phyloP scores from a whole-genome alignment of 2,888 invertebrate species.

The Cheilosia variabilis region DNA sequence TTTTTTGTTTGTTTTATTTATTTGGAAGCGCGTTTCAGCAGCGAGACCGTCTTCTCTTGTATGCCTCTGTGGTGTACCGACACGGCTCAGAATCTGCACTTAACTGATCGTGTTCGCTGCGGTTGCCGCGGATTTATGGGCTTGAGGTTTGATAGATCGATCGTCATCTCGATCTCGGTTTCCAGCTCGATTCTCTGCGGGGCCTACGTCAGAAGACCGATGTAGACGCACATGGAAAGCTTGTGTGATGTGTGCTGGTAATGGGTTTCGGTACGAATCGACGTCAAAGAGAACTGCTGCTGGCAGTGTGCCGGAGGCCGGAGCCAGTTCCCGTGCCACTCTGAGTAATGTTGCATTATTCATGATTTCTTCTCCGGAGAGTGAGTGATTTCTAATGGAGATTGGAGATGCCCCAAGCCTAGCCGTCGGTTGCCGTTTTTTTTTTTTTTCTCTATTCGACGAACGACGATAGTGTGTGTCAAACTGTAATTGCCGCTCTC shows the following conservation, averaged over 20 bases:
- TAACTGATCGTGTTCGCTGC: slow-evolving; percentile 59
- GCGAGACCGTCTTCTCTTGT: slow-evolving; percentile 32
- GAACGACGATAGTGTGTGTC: background rate
- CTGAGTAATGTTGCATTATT: slow-evolving; percentile 37
- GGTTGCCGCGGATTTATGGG: slow-evolving; percentile 58
- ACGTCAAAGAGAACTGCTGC: slow-evolving; percentile 27
- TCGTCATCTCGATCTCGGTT: slow-evolving; percentile 27
- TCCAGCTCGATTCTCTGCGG: background rate
- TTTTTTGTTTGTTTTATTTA: slow-evolving; percentile 21
- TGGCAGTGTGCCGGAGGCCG: background rate
- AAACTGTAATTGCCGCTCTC: background rate
- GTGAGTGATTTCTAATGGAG: background rate
- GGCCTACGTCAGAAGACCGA: slow-evolving; percentile 23
- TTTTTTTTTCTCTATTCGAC: background rate
- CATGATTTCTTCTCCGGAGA: slow-evolving; percentile 16
- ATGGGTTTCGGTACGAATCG: too few relatives aligned
- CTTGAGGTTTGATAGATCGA: slow-evolving; percentile 49
- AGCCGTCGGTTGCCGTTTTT: background rate
- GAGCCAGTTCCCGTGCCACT: background rate
- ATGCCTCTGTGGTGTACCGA: slow-evolving; percentile 24
- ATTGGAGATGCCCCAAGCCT: slow-evolving; percentile 2
- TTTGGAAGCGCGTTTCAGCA: background rate
- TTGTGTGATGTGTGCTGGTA: background rate
- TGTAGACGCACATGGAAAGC: slow-evolving; percentile 31
- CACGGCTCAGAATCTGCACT: slow-evolving; percentile 56